A percentile compares a stretch with the other conserved stretches of the same genome.
These are phyloP conservation scores for Daubentonia madagascariensis DNA, from an alignment of 2,113 vertebrate species.

Conservation along the genomic window DNA sequence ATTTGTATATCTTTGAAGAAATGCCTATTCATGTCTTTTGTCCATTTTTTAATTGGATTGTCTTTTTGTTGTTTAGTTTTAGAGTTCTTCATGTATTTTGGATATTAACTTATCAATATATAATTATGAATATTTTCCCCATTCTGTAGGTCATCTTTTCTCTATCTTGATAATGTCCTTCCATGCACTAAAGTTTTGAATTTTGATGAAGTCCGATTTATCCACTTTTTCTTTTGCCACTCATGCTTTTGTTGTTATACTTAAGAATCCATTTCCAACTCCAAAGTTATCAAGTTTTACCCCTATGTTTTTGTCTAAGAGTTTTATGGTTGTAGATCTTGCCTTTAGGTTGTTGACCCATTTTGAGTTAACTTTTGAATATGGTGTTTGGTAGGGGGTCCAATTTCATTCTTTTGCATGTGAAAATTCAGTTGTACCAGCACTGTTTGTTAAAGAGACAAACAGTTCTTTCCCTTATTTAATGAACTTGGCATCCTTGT, in stretches of 20 bases:
- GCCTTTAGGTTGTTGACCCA: not conserved
- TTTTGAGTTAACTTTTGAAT: not conserved
- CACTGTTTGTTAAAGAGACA: not conserved
- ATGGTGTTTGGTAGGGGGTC: not conserved
- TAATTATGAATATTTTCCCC: not conserved
- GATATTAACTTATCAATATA: not conserved
- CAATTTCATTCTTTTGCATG: not conserved
- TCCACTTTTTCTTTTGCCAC: not conserved
- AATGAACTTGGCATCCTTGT: not conserved
- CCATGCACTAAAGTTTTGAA: not conserved
- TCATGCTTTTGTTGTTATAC: not conserved
- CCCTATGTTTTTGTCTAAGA: not conserved
- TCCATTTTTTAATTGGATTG: not conserved
- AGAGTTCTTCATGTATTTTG: not conserved
- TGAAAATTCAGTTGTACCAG: not conserved
- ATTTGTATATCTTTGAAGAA: not conserved
- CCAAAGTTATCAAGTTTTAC: not conserved
- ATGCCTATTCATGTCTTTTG: not conserved
- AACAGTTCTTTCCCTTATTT: not conserved
- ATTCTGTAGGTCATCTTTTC: not conserved
- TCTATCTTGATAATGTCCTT: not conserved
- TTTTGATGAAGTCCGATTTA: not conserved
- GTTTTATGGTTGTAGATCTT: not conserved
- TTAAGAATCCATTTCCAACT: not conserved
- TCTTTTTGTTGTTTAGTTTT: not conserved